Base-by-base conservation (phyloP, 2,113 vertebrate genomes). In the Cottus gobio region DNA sequence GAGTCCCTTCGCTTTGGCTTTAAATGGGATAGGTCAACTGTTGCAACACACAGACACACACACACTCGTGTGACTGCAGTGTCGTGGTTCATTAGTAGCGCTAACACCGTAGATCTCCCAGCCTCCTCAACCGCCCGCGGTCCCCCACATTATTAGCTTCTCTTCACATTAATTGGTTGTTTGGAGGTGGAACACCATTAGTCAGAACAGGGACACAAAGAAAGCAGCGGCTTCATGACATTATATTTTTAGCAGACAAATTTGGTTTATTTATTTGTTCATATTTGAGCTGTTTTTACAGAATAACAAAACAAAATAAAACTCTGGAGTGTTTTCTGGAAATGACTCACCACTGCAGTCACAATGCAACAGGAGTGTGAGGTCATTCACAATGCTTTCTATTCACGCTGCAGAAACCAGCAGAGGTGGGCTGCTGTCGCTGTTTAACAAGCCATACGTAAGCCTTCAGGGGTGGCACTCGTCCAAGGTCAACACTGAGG, bases 1-100 rank as follows among this genome's bases (percentile, higher is more conserved):
- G 18, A 77, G 79, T 75, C 72, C 39, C 36, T 77, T 76, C 0
- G 22, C 42, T 70, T 69, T 36, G 39, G 48, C 61, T 81, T 64
- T 71, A 60, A 70, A 68, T 52, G 8, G 48, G 12, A 73, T 78
- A 75, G 80, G 65, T 85, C 64, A 85, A 34, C 71, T 54, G 22
- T 20, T 31, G 0, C 0, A 54, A 56, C 3, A 13, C 10, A 39
- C 0, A 7, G 18, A 50, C 9, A 28, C 60, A 48, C n/a, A 44
- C 31, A 31, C n/a, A 24, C 42, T 18, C 42, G 39, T 68, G 39
- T 50, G 34, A 22, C 66, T 48, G 62, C 56, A 64, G 71, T 72
- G 68, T 31, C 5, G 2, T 2, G 61, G 71, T 63, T 84, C 84
- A 77, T 72, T 76, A 83, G 71, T 2, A 37, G 62, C 16, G 0